A percentile compares a stretch with the other conserved stretches of the same genome.
Conservation (phyloP, 2,888 invertebrate species). For the Acutogordius australiensis region DNA sequence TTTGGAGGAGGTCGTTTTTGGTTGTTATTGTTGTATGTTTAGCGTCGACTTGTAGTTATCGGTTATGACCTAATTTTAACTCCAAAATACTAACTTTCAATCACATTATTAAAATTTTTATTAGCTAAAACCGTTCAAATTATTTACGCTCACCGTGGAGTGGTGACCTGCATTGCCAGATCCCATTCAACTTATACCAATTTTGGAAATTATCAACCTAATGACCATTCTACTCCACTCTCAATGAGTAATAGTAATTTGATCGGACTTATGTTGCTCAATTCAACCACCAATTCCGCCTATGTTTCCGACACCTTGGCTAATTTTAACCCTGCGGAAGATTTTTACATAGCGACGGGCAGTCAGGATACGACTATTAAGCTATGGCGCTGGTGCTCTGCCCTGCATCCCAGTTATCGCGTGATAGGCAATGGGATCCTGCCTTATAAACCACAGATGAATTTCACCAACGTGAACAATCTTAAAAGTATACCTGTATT, state of each 20-base stretch:
- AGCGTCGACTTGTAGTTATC: too few relatives aligned
- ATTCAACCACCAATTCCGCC: not conserved
- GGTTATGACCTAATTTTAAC: too few relatives aligned
- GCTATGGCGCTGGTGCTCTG: slow-evolving; percentile 91
- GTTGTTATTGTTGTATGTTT: too few relatives aligned
- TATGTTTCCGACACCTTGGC: too few relatives aligned
- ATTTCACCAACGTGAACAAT: too few relatives aligned
- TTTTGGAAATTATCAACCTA: slow-evolving; percentile 92
- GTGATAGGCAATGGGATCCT: too few relatives aligned
- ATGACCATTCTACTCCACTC: slow-evolving; percentile 43
- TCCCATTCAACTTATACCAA: slow-evolving; percentile 96
- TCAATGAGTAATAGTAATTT: not conserved
- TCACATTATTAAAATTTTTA: too few relatives aligned
- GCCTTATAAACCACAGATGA: too few relatives aligned
- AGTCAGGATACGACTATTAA: slow-evolving; percentile 89
- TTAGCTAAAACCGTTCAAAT: slow-evolving; percentile 86
- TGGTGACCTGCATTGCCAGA: slow-evolving; percentile 80
- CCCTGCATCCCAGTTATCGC: not conserved
- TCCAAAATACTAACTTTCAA: too few relatives aligned
- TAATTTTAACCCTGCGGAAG: slow-evolving; percentile 91
- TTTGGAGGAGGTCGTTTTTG: too few relatives aligned
- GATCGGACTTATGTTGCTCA: not conserved
- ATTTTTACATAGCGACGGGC: slow-evolving; percentile 91
- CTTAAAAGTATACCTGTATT: too few relatives aligned
- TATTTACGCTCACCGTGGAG: slow-evolving; percentile 90